phyloP scores from a whole-genome alignment of 1,140 invertebrate genomes.

The Coenobita brevimanus region DNA sequence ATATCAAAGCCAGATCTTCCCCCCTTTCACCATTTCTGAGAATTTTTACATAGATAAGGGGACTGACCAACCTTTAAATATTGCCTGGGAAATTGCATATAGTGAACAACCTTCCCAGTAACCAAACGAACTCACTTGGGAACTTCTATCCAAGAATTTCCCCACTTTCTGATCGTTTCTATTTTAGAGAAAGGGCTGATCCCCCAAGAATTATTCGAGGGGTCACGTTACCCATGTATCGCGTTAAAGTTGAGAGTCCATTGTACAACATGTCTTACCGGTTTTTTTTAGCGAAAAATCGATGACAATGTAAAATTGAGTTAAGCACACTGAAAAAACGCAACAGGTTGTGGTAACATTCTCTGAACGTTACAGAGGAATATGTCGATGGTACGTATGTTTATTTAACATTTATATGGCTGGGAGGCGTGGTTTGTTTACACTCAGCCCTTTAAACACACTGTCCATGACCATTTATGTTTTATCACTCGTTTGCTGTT shows the following conservation, averaged over 20 bases:
- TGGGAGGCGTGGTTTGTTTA: constrained; percentile 44
- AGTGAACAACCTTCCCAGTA: no score
- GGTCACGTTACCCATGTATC: neutral
- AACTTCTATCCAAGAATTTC: no score
- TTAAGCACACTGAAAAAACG: constrained; percentile 45
- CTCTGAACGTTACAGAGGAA: constrained; percentile 17
- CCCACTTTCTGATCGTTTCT: no score
- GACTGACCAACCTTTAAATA: no score
- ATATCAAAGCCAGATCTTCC: no score
- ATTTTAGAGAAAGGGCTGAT: no score
- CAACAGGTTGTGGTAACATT: constrained; percentile 28
- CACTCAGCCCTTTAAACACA: constrained; percentile 2
- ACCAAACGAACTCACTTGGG: no score
- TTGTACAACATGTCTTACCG: no score
- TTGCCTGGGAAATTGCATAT: no score
- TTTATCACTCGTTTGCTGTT: constrained; percentile 26
- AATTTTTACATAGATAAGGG: no score
- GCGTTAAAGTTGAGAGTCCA: neutral
- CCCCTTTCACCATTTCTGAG: no score
- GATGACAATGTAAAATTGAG: constrained; percentile 21
- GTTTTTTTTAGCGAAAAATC: constrained; percentile 41
- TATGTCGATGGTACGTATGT: constrained; percentile 9
- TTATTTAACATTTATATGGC: constrained; percentile 37
- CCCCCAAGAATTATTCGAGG: no score
- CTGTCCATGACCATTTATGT: constrained; percentile 10